A percentile compares a stretch with the other conserved stretches of the same genome.
Evolutionary conservation across 2,113 vertebrate species (phyloP).

Genomic region (Fregetta grallaria): DNA sequence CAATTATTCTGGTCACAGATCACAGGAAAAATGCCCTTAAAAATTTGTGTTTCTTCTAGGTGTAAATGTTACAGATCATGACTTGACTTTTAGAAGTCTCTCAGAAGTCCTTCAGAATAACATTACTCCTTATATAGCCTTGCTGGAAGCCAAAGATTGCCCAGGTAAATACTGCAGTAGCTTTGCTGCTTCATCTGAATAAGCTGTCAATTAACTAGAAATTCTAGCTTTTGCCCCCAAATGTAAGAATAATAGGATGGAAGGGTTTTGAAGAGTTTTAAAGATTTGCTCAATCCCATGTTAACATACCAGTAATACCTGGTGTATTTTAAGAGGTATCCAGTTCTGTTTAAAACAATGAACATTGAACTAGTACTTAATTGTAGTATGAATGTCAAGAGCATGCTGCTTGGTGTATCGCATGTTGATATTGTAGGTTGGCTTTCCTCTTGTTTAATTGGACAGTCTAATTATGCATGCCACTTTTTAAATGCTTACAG

Average conservation of each 20-base stretch:
- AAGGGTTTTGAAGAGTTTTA: neutral
- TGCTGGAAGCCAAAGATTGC: slow-evolving; percentile 91
- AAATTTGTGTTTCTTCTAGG: slow-evolving; percentile 68
- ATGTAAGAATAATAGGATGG: neutral
- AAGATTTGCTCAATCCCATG: neutral
- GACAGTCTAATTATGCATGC: neutral
- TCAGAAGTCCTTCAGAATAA: slow-evolving; percentile 82
- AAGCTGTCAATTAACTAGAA: neutral
- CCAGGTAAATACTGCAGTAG: slow-evolving; percentile 66
- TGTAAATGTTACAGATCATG: slow-evolving; percentile 94
- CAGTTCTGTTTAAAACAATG: neutral
- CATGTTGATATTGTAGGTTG: neutral
- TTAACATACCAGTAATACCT: neutral
- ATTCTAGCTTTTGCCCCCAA: neutral
- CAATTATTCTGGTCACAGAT: neutral
- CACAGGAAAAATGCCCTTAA: neutral
- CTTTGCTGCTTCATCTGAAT: neutral
- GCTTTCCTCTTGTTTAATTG: neutral
- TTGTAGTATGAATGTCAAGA: neutral
- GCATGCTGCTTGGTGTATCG: neutral
- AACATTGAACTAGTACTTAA: neutral
- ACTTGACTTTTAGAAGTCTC: slow-evolving; percentile 88
- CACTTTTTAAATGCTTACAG: neutral
- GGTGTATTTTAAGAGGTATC: neutral
- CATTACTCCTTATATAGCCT: slow-evolving; percentile 85